A percentile compares a stretch with the other conserved stretches of the same genome.
Evolutionary conservation across 2,113 vertebrate species (phyloP).

Genomic region (Dicentrarchus labrax): DNA sequence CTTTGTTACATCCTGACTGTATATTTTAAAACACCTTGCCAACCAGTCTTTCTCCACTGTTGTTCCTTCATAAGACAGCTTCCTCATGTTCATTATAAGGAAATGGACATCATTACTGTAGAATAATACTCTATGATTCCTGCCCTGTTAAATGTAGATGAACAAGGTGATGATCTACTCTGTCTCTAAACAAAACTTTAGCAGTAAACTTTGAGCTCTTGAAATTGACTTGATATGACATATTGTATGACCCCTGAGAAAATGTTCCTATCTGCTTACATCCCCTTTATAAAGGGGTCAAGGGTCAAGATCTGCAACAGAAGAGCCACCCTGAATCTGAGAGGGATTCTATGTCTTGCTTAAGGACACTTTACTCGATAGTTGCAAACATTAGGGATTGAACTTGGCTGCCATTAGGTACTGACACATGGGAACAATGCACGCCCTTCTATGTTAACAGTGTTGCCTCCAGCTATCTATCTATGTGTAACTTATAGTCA

Average conservation of each 20-base stretch:
- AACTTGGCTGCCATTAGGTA: neutral
- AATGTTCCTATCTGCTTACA: neutral
- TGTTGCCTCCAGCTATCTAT: neutral
- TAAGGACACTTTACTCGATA: neutral
- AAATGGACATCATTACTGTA: no score
- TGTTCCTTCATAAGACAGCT: no score
- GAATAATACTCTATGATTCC: no score
- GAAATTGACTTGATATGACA: neutral
- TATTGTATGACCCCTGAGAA: neutral
- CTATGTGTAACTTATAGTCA: neutral
- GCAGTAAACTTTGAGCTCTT: neutral
- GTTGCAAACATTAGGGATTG: neutral
- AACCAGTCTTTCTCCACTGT: neutral
- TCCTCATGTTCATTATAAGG: no score
- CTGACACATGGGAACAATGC: slow-evolving; percentile 12
- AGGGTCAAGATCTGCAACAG: neutral
- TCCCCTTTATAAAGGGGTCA: neutral
- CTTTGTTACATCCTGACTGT: no score
- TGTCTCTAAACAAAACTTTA: neutral
- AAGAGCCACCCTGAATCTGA: neutral
- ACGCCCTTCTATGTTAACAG: neutral
- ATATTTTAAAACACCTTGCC: neutral
- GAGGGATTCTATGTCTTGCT: slow-evolving; percentile 20
- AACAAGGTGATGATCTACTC: no score
- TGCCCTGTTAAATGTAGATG: neutral